Base-by-base conservation (phyloP, 2,888 invertebrate genomes). In the Xylocampa areola region DNA sequence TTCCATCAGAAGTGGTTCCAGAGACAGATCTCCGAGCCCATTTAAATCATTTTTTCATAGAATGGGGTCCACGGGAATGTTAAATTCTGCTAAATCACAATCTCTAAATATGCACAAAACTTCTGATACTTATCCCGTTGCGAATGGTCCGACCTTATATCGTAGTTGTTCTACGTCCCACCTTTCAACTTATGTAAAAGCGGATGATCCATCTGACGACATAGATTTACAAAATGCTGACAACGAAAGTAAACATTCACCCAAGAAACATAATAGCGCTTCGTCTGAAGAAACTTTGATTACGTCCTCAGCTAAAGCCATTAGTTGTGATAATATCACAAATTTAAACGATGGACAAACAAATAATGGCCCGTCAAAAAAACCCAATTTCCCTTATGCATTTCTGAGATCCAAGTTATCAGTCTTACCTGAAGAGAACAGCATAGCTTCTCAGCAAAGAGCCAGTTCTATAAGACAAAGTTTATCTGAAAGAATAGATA, bases 121-220 rank as follows among this genome's bases (percentile, higher is more conserved):
- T 43, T 73, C 87, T 21, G 91, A 91, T 61, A 85, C 76, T 37
- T 92, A 91, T 72, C 81, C 90, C 0, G 83, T 89, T 32, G 92
- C 94, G 35, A 95, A 94, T 75, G 89, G 89, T 4, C 88, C 91
- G 19, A 85, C 92, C 23, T 88, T 97, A n/a, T 97, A 96, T 77
- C 94, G 97, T 50, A 96, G 96, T 81, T 96, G 96, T 83, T 97
- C 97, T 29, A 97, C 97, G 21, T 97, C 97, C 48, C 97, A 96
- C 80, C 87, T 97, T 69, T 96, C 96, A 61, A 96, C 95, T 17
- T 97, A 97, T 80, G 95, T 97, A 29, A 96, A 96, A 82, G 96
- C 96, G 61, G 97, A 97, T 82, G 97, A 97, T 88, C 97, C 97
- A 6, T 96, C 96, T n/a, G 96, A 97, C 77, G 97, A 96, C 33